Conservation (phyloP, 2,113 vertebrate species). For the Gobius niger region DNA sequence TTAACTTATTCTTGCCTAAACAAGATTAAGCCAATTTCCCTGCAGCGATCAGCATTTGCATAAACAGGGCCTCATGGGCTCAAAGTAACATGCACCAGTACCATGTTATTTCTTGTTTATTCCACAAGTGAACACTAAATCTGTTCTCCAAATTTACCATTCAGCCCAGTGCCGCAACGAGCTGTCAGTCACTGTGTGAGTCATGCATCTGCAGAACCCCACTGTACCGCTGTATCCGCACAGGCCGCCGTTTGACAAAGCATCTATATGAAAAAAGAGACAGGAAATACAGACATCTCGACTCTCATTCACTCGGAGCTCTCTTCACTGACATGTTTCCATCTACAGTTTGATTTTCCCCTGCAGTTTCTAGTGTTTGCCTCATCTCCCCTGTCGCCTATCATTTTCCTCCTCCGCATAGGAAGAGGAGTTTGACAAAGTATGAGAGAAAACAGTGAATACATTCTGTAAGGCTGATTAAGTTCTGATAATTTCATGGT, state of each 20-base stretch:
- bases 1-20: not conserved
- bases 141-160: not conserved
- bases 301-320: not conserved
- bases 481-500: not conserved
- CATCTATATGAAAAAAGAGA: not conserved
- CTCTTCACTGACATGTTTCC: not conserved
- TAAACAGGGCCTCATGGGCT: not conserved
- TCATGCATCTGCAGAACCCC: constrained; percentile 5
- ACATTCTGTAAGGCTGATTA: not conserved
- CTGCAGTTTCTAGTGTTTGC: constrained; percentile 1
- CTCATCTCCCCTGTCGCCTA: constrained; percentile 5
- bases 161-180: not conserved
- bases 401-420: not conserved
- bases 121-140: not conserved
- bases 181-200: constrained; percentile 2
- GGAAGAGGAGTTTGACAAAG: not conserved
- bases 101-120: not conserved
- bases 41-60: not conserved
- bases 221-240: not conserved
- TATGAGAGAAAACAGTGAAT: not conserved
- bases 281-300: not conserved
- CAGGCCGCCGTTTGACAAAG: constrained; percentile 2
- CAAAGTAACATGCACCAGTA: not conserved
- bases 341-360: not conserved
- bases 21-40: not conserved